A percentile compares a stretch with the other conserved stretches of the same genome.
Conservation (phyloP, 2,888 invertebrate species). For the Hololepta plana region DNA sequence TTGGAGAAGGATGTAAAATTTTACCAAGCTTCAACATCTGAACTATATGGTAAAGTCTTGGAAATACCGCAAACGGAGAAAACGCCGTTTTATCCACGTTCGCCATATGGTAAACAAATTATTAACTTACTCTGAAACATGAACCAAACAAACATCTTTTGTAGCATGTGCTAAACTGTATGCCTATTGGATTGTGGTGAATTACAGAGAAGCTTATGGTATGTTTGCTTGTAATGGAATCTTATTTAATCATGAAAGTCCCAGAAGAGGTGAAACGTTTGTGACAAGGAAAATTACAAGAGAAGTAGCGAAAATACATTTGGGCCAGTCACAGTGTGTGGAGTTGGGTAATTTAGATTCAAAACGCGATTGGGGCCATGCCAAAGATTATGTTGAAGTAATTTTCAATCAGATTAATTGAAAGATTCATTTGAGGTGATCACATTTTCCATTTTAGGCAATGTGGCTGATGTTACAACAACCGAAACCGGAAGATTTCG, state of each 20-base stretch:
- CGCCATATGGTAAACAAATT: slow-evolving; percentile 68
- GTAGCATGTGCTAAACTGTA: slow-evolving; percentile 89
- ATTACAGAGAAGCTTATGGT: slow-evolving; percentile 87
- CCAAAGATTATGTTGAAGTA: slow-evolving; percentile 88
- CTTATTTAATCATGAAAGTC: slow-evolving; percentile 92
- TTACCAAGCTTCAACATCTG: slow-evolving; percentile 94
- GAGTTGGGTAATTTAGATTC: slow-evolving; percentile 93
- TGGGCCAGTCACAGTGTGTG: slow-evolving; percentile 67
- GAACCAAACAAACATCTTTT: slow-evolving; percentile 10
- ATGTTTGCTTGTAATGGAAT: slow-evolving; percentile 96
- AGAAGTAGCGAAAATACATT: slow-evolving; percentile 88
- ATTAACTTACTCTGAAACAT: neutral
- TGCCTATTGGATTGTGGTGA: slow-evolving; percentile 90
- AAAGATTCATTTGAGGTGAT: no score
- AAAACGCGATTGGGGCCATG: slow-evolving; percentile 96
- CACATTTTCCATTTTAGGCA: slow-evolving; percentile 29
- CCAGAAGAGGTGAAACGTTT: slow-evolving; percentile 91
- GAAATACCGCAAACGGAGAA: slow-evolving; percentile 88
- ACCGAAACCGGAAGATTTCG: slow-evolving; percentile 82
- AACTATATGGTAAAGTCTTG: slow-evolving; percentile 82
- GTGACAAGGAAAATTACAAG: slow-evolving; percentile 96
- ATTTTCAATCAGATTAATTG: no score
- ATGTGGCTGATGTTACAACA: slow-evolving; percentile 99
- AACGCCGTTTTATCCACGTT: slow-evolving; percentile 91
- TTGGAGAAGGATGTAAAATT: slow-evolving; percentile 65